Evolutionary conservation across 53 echinoderm and acorn worm species (phyloP).

Genomic region (Zoroaster sp.): DNA sequence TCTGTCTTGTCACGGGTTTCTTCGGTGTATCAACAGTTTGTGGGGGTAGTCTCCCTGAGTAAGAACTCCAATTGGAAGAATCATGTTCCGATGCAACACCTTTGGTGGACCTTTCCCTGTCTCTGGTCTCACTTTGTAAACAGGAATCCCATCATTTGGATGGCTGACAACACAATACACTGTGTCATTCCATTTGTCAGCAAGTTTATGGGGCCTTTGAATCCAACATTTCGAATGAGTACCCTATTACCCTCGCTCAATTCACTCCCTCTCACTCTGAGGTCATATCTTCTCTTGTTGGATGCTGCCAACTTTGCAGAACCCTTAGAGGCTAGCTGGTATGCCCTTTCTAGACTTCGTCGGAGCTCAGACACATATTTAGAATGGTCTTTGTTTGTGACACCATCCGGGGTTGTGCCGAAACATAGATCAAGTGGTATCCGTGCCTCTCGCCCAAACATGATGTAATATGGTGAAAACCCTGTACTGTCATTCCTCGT

Average conservation of each 20-base stretch:
- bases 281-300: constrained; percentile 22
- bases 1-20: not conserved
- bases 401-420: not conserved
- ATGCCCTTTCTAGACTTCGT: not conserved
- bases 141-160: too few species aligned
- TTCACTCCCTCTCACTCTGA: constrained; percentile 11
- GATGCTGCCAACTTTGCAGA: too few species aligned
- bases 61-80: too few species aligned
- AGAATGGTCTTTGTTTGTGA: not conserved
- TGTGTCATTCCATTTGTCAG: constrained; percentile 22
- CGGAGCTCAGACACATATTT: constrained; percentile 21
- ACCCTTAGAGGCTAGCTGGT: constrained; percentile 8
- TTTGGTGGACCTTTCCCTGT: too few species aligned
- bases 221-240: too few species aligned
- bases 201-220: constrained; percentile 6
- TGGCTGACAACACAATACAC: too few species aligned
- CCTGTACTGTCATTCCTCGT: too few species aligned
- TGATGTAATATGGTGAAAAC: constrained; percentile 59
- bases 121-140: too few species aligned
- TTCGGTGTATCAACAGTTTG: not conserved
- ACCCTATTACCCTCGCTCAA: too few species aligned
- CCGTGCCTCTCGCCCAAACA: constrained; percentile 56
- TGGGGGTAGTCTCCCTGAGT: not conserved
- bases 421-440: constrained; percentile 11
- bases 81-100: not conserved